phyloP scores from a whole-genome alignment of 2,113 vertebrate species.

The Lampris megalopsis region DNA sequence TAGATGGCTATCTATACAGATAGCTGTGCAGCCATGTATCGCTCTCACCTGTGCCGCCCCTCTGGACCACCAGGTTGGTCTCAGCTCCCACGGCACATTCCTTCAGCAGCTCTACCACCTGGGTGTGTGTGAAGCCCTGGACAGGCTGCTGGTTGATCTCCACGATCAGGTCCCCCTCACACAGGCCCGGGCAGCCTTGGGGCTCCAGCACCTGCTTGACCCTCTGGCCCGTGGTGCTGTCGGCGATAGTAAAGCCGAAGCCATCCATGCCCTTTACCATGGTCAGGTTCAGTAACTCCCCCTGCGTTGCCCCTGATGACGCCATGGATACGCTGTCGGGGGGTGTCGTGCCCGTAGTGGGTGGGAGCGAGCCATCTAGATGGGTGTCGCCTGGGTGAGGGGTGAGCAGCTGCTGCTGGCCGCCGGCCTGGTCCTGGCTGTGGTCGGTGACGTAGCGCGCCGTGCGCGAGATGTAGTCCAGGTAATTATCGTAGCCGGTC shows the following conservation, averaged over 20 bases:
- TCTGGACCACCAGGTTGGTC: conserved; percentile 93
- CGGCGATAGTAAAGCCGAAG: conserved; percentile 98
- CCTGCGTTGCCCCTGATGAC: conserved; percentile 93
- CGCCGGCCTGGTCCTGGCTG: conserved; percentile 84
- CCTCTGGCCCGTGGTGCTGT: conserved; percentile 93
- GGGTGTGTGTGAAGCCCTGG: conserved; percentile 92
- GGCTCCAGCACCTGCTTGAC: conserved; percentile 98
- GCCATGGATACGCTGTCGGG: conserved; percentile 95
- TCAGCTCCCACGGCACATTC: conserved; percentile 93
- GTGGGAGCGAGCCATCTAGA: conserved; percentile 91
- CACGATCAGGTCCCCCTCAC: conserved; percentile 96
- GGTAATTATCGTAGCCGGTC: conserved; percentile 95
- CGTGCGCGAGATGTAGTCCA: conserved; percentile 97
- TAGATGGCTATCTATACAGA: conserved; percentile 30
- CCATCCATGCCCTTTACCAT: conserved; percentile 98
- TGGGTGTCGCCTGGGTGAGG: conserved; percentile 93
- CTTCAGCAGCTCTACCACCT: conserved; percentile 99
- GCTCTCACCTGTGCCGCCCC: conserved; percentile 86
- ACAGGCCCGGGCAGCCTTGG: conserved; percentile 95
- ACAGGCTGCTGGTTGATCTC: conserved; percentile 98
- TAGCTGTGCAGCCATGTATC: not conserved
- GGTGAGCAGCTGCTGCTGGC: conserved; percentile 85
- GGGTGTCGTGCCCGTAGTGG: conserved; percentile 81
- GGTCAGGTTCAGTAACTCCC: conserved; percentile 95
- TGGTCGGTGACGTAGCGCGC: conserved; percentile 86